phyloP scores from a whole-genome alignment of 2,113 vertebrate genomes.

The Heterotis niloticus region DNA sequence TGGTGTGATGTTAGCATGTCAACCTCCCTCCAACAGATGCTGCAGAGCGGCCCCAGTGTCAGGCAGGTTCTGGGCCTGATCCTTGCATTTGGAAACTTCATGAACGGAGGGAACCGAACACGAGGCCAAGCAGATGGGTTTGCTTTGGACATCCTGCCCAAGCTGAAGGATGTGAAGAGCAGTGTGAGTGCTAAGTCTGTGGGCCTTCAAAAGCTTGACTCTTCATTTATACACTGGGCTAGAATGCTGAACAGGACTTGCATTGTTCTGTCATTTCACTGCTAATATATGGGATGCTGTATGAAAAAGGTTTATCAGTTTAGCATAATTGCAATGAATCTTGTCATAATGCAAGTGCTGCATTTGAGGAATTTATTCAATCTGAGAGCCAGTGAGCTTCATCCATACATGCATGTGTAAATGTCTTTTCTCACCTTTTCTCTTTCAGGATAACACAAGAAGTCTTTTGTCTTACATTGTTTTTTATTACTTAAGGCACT shows the following conservation, averaged over 20 bases:
- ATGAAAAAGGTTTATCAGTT: background rate
- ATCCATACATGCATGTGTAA: background rate
- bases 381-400: background rate
- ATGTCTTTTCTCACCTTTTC: conserved; percentile 1
- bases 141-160: conserved; percentile 90
- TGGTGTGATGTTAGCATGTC: background rate
- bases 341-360: background rate
- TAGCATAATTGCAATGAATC: background rate
- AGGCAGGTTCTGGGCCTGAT: conserved; percentile 84
- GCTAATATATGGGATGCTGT: background rate
- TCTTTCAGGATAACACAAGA: conserved; percentile 76
- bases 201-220: background rate
- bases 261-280: background rate
- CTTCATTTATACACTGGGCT: background rate
- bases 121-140: conserved; percentile 96
- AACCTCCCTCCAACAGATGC: conserved; percentile 58
- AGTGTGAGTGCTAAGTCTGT: conserved; percentile 61
- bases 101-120: conserved; percentile 89
- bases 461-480: conserved; percentile 90
- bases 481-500: conserved; percentile 83
- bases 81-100: conserved; percentile 92
- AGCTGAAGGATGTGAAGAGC: conserved; percentile 96
- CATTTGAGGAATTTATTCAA: background rate
- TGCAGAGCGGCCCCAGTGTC: conserved; percentile 72
- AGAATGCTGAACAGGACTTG: background rate